Percentiles rank a stretch among this genome's conserved stretches.
These are phyloP conservation scores for Rynchops niger DNA, from an alignment of 2,113 vertebrate species.

Conservation along the genomic window DNA sequence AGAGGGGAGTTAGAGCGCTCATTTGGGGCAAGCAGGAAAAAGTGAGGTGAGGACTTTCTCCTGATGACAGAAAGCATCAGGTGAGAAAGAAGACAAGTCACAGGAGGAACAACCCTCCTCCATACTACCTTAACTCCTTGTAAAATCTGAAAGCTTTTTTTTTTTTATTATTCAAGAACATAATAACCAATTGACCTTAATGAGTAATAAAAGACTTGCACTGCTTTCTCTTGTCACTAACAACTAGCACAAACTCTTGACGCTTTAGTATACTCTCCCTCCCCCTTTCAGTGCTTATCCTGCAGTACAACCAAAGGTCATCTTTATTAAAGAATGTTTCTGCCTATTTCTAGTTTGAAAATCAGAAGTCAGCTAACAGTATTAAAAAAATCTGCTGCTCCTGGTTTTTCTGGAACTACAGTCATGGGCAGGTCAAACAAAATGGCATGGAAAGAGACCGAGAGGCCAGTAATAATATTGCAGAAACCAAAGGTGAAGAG, in stretches of 20 bases:
- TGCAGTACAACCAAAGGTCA: not conserved
- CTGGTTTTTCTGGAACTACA: not conserved
- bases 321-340: slow-evolving; percentile 5
- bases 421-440: not conserved
- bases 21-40: not conserved
- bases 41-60: not conserved
- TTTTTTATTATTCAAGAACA: not conserved
- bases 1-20: fast-evolving
- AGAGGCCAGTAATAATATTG: not conserved
- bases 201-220: not conserved
- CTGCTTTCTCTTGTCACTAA: not conserved
- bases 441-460: not conserved
- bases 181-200: not conserved
- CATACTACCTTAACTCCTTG: not conserved
- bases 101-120: not conserved
- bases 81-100: not conserved
- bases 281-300: not conserved
- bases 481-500: not conserved
- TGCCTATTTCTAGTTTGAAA: not conserved
- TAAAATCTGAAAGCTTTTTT: not conserved
- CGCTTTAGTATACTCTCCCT: not conserved
- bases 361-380: not conserved
- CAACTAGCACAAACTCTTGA: not conserved
- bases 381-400: not conserved
- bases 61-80: not conserved